These are phyloP conservation scores for Pituophis catenifer DNA, from an alignment of 2,113 vertebrate species.

Conservation along the genomic window DNA sequence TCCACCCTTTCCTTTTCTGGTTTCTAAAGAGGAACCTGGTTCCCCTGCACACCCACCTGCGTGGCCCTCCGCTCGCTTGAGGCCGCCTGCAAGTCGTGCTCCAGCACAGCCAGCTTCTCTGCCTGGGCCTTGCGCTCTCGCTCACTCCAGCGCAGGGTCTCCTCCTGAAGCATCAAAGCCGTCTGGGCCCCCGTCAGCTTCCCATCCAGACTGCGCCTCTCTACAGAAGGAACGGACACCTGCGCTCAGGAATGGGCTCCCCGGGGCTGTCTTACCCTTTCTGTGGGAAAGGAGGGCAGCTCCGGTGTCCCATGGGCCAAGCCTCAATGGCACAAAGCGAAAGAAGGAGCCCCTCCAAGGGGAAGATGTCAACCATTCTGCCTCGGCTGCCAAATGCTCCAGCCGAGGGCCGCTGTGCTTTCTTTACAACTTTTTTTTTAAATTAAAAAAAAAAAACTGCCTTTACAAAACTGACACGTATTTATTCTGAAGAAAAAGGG, in stretches of 20 bases:
- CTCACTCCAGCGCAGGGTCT: constrained; percentile 72
- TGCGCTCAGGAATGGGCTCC: neutral
- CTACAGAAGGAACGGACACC: constrained; percentile 37
- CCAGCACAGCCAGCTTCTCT: constrained; percentile 77
- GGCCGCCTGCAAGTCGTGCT: constrained; percentile 71
- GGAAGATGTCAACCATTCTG: neutral
- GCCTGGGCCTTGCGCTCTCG: constrained; percentile 73
- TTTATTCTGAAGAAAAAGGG: no score
- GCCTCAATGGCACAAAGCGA: neutral
- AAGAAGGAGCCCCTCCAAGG: neutral
- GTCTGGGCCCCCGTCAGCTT: constrained; percentile 76
- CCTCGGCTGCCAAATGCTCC: neutral
- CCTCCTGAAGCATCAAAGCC: constrained; percentile 80
- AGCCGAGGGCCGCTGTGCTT: neutral
- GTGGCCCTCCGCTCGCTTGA: constrained; percentile 72
- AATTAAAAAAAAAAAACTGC: no score
- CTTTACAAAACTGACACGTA: neutral
- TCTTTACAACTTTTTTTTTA: no score
- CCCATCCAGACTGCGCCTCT: constrained; percentile 67
- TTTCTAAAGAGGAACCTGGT: neutral
- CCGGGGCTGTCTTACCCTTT: neutral
- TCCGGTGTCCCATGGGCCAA: neutral
- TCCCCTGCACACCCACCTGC: constrained; percentile 68
- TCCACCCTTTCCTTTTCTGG: neutral
- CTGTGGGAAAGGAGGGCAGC: neutral